Conservation (phyloP, 2,797 vertebrate species). For the Mus minutoides region DNA sequence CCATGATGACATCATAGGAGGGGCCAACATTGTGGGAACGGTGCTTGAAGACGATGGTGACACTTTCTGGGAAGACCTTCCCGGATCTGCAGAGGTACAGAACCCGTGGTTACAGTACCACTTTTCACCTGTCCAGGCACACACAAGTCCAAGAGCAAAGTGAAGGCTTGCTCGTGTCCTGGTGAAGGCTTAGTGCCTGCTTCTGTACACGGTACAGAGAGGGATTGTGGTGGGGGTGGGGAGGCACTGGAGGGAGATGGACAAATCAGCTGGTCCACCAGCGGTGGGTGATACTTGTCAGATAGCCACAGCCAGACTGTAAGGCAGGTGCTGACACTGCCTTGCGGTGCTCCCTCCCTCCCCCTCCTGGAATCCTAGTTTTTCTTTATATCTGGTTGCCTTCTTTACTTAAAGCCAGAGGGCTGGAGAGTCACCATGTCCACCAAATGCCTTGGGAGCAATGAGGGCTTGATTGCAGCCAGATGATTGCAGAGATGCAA, state of each 20-base stretch:
- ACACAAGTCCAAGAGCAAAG: background rate
- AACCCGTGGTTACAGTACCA: no score
- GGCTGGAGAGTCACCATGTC: background rate
- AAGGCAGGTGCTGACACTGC: no score
- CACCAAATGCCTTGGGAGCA: background rate
- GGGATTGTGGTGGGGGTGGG: no score
- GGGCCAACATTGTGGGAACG: background rate
- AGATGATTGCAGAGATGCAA: no score
- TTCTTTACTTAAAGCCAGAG: background rate
- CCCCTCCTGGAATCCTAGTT: background rate
- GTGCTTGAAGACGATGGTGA: background rate
- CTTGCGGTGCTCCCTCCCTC: background rate
- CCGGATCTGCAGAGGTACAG: background rate
- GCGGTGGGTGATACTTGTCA: no score
- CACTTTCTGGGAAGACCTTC: background rate
- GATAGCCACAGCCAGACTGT: background rate
- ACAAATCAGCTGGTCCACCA: background rate
- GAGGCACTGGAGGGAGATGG: rapidly evolving
- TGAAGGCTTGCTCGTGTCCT: background rate
- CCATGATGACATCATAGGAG: background rate
- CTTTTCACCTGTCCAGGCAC: background rate
- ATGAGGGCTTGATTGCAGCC: background rate
- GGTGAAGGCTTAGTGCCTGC: background rate
- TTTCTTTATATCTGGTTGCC: no score
- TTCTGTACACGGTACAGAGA: background rate